A percentile compares a stretch with the other conserved stretches of the same genome.
Conservation (phyloP, 1,140 invertebrate species). For the Drosophila hydei region DNA sequence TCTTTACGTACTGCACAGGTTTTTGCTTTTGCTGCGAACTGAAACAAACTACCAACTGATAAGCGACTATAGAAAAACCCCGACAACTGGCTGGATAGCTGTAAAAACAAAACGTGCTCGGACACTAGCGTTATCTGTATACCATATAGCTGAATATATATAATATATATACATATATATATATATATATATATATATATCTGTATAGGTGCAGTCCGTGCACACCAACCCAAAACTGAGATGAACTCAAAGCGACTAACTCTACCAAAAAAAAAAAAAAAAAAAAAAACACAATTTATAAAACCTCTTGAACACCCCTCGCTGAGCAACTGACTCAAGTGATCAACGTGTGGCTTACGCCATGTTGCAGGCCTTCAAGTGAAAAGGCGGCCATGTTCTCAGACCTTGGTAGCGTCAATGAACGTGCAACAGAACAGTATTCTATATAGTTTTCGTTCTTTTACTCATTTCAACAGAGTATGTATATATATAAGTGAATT, state of each 20-base stretch:
- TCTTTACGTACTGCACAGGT: constrained; percentile 12
- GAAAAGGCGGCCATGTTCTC: constrained; percentile 45
- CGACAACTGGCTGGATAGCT: background rate
- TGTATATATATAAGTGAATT: background rate
- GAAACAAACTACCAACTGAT: background rate
- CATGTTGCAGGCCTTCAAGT: constrained; percentile 22
- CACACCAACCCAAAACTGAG: background rate
- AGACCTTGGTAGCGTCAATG: constrained; percentile 52
- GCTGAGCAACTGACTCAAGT: background rate
- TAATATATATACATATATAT: background rate
- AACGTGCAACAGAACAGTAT: constrained; percentile 10
- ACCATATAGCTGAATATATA: background rate
- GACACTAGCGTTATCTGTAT: background rate
- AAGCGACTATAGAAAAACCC: background rate
- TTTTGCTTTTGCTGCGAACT: constrained; percentile 54
- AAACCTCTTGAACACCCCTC: background rate
- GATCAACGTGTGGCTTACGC: constrained; percentile 11
- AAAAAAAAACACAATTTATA: background rate
- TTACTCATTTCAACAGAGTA: background rate
- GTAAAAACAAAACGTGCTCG: background rate
- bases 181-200: background rate
- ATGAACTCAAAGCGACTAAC: background rate
- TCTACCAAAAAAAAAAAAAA: too few species aligned
- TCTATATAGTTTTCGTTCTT: background rate
- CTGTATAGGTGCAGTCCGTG: too few species aligned